Percentiles rank a stretch among this genome's conserved stretches.
Evolutionary conservation across 1,140 invertebrate genomes (phyloP).

Genomic region (Babylonia areolata): DNA sequence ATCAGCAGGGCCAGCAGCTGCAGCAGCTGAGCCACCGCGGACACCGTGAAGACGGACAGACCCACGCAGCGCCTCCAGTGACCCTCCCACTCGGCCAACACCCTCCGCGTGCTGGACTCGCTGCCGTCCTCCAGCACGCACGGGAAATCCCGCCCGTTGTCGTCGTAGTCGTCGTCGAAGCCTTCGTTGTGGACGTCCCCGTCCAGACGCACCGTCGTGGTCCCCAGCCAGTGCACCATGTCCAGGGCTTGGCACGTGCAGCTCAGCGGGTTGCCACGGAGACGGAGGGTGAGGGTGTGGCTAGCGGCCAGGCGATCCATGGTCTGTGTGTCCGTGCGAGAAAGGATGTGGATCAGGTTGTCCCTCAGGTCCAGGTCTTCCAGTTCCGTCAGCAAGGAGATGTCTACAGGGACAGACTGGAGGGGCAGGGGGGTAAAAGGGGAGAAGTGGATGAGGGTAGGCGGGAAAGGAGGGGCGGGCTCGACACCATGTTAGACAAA

Average conservation of each 20-base stretch:
- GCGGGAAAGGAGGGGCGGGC: too few relatives aligned
- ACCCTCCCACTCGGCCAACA: slow-evolving; percentile 11
- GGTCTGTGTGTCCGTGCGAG: not conserved
- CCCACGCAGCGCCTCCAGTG: slow-evolving; percentile 27
- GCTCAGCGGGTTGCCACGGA: slow-evolving; percentile 25
- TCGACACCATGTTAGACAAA: too few relatives aligned
- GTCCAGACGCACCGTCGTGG: slow-evolving; percentile 12
- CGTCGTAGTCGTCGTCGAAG: slow-evolving; percentile 33
- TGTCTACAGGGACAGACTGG: too few relatives aligned
- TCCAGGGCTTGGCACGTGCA: slow-evolving; percentile 33
- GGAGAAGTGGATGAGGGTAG: too few relatives aligned
- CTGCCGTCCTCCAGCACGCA: slow-evolving; percentile 24
- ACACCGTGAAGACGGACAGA: slow-evolving; percentile 3
- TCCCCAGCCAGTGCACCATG: slow-evolving; percentile 9
- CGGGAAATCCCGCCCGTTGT: slow-evolving; percentile 26
- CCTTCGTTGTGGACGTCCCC: slow-evolving; percentile 16
- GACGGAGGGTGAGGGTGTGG: slow-evolving; percentile 21
- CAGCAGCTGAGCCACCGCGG: slow-evolving; percentile 14
- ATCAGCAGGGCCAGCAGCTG: slow-evolving; percentile 14
- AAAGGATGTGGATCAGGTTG: slow-evolving; percentile 1
- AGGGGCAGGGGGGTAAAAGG: too few relatives aligned
- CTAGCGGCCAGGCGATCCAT: not conserved
- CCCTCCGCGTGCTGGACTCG: not conserved
- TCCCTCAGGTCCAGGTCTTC: slow-evolving; percentile 3
- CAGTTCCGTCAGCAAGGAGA: not conserved